Conservation (phyloP, 2,797 vertebrate species). For the Pangasius krempfi region DNA sequence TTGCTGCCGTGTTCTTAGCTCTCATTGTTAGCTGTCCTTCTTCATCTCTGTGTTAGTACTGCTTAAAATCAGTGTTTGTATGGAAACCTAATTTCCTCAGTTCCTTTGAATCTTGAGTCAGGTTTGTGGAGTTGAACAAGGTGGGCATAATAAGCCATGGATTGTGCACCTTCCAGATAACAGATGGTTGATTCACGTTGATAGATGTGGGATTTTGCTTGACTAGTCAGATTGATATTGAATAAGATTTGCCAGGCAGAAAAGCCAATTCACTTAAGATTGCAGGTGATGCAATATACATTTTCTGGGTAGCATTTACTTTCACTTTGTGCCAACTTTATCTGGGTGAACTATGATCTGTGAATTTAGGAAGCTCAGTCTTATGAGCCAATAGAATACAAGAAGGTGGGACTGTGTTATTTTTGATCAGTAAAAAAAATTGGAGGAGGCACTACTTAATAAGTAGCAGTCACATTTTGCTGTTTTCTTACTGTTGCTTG, state of each 20-base stretch:
- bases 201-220: no score
- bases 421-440: neutral
- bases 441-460: no score
- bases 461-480: no score
- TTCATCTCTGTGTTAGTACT: neutral
- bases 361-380: neutral
- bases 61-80: neutral
- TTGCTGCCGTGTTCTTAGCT: neutral
- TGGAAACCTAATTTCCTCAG: neutral
- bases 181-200: neutral
- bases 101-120: neutral
- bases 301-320: neutral
- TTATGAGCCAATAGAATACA: neutral
- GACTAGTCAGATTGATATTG: neutral
- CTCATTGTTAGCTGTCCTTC: neutral
- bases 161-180: neutral
- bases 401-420: neutral
- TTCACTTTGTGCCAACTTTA: neutral
- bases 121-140: neutral
- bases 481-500: no score
- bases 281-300: neutral
- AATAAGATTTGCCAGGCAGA: neutral
- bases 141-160: neutral
- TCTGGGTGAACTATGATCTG: no score
- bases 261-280: neutral